Percentiles rank a stretch among this genome's conserved stretches.
These are phyloP conservation scores for Phoebastria nigripes DNA, from an alignment of 2,797 vertebrate species.

Conservation along the genomic window DNA sequence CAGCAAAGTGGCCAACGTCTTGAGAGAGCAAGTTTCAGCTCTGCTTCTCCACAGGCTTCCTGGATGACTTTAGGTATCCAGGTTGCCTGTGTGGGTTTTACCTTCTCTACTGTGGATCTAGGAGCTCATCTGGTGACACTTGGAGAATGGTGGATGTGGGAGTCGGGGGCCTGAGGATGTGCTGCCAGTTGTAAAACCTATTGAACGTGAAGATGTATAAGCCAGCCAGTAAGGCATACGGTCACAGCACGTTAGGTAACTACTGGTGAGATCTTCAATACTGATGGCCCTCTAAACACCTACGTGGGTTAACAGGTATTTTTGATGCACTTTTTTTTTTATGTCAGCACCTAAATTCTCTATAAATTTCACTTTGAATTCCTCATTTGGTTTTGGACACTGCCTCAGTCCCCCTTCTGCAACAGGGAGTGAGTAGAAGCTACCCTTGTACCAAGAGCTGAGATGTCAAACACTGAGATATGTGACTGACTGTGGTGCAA, in stretches of 20 bases:
- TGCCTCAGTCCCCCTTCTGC: not conserved
- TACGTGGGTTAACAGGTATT: not conserved
- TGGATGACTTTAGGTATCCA: not conserved
- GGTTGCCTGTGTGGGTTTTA: not conserved
- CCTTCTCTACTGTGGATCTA: fast-evolving
- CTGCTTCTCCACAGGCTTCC: not conserved
- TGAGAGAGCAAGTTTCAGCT: not conserved
- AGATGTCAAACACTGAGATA: not conserved
- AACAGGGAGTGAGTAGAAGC: not conserved
- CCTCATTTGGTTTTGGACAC: not conserved
- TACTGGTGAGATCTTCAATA: not conserved
- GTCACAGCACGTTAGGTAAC: not conserved
- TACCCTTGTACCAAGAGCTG: not conserved
- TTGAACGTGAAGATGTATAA: not conserved
- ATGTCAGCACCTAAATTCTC: not conserved
- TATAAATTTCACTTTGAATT: not conserved
- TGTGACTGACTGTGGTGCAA: not conserved
- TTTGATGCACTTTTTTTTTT: not conserved
- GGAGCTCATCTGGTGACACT: not conserved
- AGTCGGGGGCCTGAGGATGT: not conserved
- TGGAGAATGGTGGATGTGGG: not conserved
- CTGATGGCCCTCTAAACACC: not conserved
- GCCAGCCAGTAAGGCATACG: not conserved
- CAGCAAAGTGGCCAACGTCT: not conserved
- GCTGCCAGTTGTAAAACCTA: not conserved